Evolutionary conservation across 2,113 vertebrate species (phyloP), one percentile per base, ranked within the genome.

Genomic region (Toxostoma redivivum): DNA sequence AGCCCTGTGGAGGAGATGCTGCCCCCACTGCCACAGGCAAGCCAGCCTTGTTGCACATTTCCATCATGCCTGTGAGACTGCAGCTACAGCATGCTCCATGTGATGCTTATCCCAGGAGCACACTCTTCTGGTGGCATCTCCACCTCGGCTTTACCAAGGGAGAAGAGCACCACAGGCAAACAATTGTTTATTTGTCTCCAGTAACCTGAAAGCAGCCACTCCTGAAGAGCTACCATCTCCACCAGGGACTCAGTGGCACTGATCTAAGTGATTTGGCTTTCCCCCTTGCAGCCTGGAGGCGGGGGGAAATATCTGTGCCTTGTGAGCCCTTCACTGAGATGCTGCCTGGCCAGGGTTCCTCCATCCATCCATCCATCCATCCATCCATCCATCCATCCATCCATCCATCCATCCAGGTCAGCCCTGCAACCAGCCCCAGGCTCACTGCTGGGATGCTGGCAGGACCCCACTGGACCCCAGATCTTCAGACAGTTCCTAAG

Each of bases 401-500:
- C n/a, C n/a, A n/a, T 73, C 50, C 28, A 35, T 62, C 60, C 77
- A 53, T 87, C 50, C 82, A 74, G 22, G 24, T 64, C 77, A 83
- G 50, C 31, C 22, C 37, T 73, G 31, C 50, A 54, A 65, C 35
- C n/a, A 84, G 56, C 16, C 50, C 54, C 56, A 85, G 72, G 56
- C 77, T 94, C 50, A 78, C 33, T 9, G 12, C 60, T 42, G 38
- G 56, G 77, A 74, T 2, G 2, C 35, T 65, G 74, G 64, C 56
- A 86, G 61, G 56, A 65, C 28, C 58, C 18, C 79, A 77, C 42
- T 1, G 0, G 35, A 70, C 38, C 51, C 27, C 54, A 93, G 80
- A 35, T 96, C 84, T 84, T 81, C 85, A 93, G 60, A 62, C 58
- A 35, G 56, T 78, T 81, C 88, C 56, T 61, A 78, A 82, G 64